phyloP scores from a whole-genome alignment of 2,888 invertebrate genomes.

The Molorchus minor region DNA sequence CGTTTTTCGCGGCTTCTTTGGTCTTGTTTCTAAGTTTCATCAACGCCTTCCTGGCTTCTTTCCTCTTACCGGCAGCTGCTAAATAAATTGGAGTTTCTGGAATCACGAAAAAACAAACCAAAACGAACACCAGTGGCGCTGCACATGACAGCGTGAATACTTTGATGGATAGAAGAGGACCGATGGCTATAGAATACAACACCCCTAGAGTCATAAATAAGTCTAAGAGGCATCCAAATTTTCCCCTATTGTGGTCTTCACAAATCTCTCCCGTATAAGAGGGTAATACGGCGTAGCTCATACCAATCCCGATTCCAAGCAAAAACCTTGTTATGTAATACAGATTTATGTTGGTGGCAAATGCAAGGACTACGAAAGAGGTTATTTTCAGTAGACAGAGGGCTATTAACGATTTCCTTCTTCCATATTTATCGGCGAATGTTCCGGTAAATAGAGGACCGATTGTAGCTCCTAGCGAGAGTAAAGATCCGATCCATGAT shows the following conservation, averaged over 20 bases:
- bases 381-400: conserved; percentile 71
- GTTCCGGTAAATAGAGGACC: conserved; percentile 37
- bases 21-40: conserved; percentile 25
- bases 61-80: conserved; percentile 61
- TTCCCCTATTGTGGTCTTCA: conserved; percentile 79
- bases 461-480: conserved; percentile 33
- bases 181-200: conserved; percentile 35
- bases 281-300: conserved; percentile 76
- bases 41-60: conserved; percentile 69
- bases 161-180: conserved; percentile 35
- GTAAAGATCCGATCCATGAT: conserved; percentile 37
- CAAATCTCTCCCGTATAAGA: conserved; percentile 88
- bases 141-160: conserved; percentile 33
- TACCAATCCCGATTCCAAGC: conserved; percentile 73
- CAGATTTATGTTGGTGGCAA: conserved; percentile 27
- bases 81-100: conserved; percentile 44
- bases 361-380: conserved; percentile 51
- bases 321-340: conserved; percentile 66
- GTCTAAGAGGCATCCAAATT: conserved; percentile 65
- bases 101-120: conserved; percentile 23
- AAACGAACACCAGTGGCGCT: conserved; percentile 31
- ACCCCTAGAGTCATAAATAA: conserved; percentile 32
- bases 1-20: conserved; percentile 26
- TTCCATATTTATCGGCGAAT: conserved; percentile 60
- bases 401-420: conserved; percentile 73